These are phyloP conservation scores for Galago senegalensis DNA, from an alignment of 2,797 vertebrate genomes.

Conservation along the genomic window DNA sequence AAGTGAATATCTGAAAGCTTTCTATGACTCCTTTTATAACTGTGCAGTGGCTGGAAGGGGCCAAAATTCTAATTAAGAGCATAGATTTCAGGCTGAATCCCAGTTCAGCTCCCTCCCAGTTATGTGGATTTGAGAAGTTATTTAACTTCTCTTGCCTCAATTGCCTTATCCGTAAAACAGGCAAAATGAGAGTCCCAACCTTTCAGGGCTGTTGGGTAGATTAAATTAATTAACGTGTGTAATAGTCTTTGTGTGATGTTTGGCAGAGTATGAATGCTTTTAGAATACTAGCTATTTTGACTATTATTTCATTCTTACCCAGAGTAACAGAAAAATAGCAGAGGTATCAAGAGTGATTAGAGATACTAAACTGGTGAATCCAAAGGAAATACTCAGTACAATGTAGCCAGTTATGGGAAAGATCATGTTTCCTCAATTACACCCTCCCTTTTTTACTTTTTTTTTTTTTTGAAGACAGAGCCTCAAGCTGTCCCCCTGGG, in stretches of 20 bases:
- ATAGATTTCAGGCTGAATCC: neutral
- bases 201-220: neutral
- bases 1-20: neutral
- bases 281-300: neutral
- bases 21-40: neutral
- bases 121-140: neutral
- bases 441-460: neutral
- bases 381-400: neutral
- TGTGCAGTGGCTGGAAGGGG: neutral
- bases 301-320: constrained; percentile 29
- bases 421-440: neutral
- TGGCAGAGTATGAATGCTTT: neutral
- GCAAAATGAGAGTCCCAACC: neutral
- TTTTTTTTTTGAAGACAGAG: neutral
- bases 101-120: neutral
- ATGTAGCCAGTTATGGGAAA: fast-evolving
- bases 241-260: neutral
- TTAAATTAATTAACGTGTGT: neutral
- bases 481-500: too few species aligned
- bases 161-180: constrained; percentile 33
- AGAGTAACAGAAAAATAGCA: constrained; percentile 27
- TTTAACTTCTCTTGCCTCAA: neutral
- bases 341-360: neutral
- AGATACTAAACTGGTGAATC: neutral
- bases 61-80: neutral